These are phyloP conservation scores for Entomobrya proxima DNA, from an alignment of 2,888 invertebrate genomes.

Conservation along the genomic window DNA sequence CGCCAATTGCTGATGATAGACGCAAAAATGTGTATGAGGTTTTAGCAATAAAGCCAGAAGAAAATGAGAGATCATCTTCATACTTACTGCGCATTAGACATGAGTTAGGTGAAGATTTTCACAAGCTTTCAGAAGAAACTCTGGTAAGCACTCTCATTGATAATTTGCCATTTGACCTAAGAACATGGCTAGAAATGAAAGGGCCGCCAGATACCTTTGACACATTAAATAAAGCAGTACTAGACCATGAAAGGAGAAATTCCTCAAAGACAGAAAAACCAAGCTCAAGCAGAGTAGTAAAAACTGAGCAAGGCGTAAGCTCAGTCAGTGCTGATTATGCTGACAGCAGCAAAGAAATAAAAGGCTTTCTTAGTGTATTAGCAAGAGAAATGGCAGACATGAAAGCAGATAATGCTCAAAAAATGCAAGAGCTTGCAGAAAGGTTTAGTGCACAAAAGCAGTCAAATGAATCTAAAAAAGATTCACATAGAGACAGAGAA, in stretches of 20 bases:
- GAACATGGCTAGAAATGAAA: neutral
- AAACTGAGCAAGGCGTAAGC: neutral
- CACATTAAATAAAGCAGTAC: neutral
- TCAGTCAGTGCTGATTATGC: neutral
- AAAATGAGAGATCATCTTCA: neutral
- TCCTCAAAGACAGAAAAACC: neutral
- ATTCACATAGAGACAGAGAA: too few relatives aligned
- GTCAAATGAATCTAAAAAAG: neutral
- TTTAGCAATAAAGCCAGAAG: neutral
- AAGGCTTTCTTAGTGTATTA: neutral
- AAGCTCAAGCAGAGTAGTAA: neutral
- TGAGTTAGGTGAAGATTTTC: neutral
- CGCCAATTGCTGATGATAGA: too few relatives aligned
- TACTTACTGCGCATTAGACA: neutral
- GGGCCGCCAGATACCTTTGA: conserved; percentile 5
- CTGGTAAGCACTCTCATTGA: neutral
- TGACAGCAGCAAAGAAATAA: neutral
- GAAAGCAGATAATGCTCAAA: neutral
- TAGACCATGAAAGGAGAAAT: neutral
- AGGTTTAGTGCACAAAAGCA: neutral
- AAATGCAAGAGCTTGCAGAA: neutral
- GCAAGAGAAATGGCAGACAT: neutral
- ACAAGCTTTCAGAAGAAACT: neutral
- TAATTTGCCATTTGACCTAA: neutral
- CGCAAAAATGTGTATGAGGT: too few relatives aligned